Evolutionary conservation across 2,797 vertebrate genomes (phyloP), one percentile per base, ranked within the genome.

Genomic region (Micropoecilia bifurca): DNA sequence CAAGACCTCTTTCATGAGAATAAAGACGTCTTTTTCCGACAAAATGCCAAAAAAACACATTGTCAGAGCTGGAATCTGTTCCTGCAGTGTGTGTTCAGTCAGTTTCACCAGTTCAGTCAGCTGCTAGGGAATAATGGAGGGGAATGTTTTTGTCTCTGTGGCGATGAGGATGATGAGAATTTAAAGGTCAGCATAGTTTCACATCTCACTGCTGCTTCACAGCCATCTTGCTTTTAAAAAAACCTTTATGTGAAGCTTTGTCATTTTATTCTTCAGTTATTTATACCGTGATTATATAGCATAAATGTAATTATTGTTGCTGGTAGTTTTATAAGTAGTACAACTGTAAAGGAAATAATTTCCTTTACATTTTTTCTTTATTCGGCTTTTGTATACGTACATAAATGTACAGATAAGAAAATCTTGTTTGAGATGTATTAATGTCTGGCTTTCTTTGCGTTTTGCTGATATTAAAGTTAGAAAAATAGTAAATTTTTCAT

Each of bases 1-100:
- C 95, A 91, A 94, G 90, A 89, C 85, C 73, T 91, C 95, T 94
- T 96, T 97, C 95, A 95, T 80, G 72, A 66, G 86, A 91, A 97
- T 95, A 97, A 97, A 96, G 94, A 88, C 45, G 0, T 47, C 85
- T 77, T 92, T 90, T 90, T 95, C 87, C 94, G 85, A 91, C 77
- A 87, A 83, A 89, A 94, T 95, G 87, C 82, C 84, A 59, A 10
- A 85, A n/a, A 85, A 93, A 82, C 93, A 91, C 95, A 94, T 95
- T 95, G 93, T 96, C 86, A 90, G 91, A 87, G 94, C 75, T 91
- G 91, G 92, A 95, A 87, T 86, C 79, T 30, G 80, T 87, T 80
- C 75, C 86, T 81, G 78, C 94, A 95, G 71, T 83, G 50, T 90
- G 75, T 93, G 85, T 92, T 79, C 74, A 77, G 89, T 94, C 89